Evolutionary conservation across 2,888 invertebrate genomes (phyloP).

Genomic region (Scelioninae gen. 1): DNA sequence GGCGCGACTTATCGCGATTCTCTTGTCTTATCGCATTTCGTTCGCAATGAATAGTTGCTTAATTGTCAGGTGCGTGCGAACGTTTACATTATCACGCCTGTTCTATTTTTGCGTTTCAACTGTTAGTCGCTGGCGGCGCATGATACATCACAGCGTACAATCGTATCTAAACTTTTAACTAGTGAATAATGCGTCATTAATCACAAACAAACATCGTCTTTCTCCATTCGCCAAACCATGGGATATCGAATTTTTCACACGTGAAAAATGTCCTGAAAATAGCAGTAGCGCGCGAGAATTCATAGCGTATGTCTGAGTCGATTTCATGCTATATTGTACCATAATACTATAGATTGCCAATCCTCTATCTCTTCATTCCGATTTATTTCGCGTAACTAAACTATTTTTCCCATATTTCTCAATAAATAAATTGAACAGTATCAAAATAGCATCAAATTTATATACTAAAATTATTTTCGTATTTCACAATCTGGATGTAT

Average conservation of each 20-base stretch:
- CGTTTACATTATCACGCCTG: constrained; percentile 65
- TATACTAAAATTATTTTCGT: too few species aligned
- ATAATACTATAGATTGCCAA: not conserved
- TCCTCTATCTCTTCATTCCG: not conserved
- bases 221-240: constrained; percentile 30
- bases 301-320: constrained; percentile 14
- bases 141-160: constrained; percentile 58
- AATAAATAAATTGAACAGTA: too few species aligned
- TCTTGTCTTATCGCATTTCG: constrained; percentile 67
- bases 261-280: constrained; percentile 40
- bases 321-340: constrained; percentile 14
- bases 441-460: too few species aligned
- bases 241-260: constrained; percentile 50
- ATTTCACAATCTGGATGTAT: too few species aligned
- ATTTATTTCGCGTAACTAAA: too few species aligned
- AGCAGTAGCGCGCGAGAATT: constrained; percentile 12
- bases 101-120: constrained; percentile 64
- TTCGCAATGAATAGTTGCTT: constrained; percentile 67
- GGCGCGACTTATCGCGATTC: constrained; percentile 57
- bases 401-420: too few species aligned
- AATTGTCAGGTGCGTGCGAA: constrained; percentile 70
- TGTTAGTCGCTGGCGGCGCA: constrained; percentile 54
- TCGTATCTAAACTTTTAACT: constrained; percentile 60
- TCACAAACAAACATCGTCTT: constrained; percentile 57
- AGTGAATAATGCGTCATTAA: constrained; percentile 55